Conservation (phyloP, 2,797 vertebrate genomes). For the Australoheros facetus region DNA sequence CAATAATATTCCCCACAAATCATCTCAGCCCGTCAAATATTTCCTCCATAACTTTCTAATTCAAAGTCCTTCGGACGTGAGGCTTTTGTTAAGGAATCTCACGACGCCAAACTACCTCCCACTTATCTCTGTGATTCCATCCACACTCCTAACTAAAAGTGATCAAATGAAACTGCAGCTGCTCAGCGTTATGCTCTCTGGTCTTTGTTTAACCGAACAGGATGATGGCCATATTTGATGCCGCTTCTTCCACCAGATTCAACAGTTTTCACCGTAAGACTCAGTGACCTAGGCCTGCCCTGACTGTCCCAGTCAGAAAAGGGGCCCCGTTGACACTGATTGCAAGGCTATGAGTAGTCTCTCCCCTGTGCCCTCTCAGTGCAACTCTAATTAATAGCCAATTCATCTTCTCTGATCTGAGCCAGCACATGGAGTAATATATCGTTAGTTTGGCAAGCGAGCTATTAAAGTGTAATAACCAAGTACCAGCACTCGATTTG, state of each 20-base stretch:
- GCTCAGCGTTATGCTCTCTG: conserved; percentile 36
- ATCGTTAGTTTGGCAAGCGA: conserved; percentile 89
- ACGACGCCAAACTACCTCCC: conserved; percentile 49
- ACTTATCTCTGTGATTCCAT: conserved; percentile 43
- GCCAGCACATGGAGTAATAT: conserved; percentile 88
- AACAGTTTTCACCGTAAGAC: conserved; percentile 50
- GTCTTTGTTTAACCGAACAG: conserved; percentile 63
- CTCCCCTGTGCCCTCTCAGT: conserved; percentile 88
- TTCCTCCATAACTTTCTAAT: conserved; percentile 83
- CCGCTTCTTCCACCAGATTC: conserved; percentile 40
- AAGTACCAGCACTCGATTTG: conserved; percentile 88
- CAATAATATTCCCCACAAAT: conserved; percentile 84
- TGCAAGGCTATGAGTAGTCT: conserved; percentile 87
- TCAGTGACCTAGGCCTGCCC: conserved; percentile 79
- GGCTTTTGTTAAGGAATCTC: conserved; percentile 77
- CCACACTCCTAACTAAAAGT: conserved; percentile 44
- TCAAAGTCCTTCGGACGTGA: conserved; percentile 80
- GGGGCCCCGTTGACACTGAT: conserved; percentile 83
- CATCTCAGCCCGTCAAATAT: conserved; percentile 81
- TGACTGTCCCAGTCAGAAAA: conserved; percentile 79
- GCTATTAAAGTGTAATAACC: conserved; percentile 90
- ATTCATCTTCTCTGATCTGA: conserved; percentile 90
- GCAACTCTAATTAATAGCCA: conserved; percentile 90
- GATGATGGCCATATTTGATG: conserved; percentile 61
- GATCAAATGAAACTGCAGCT: conserved; percentile 53